These are phyloP conservation scores for Apotomis betuletana DNA, from an alignment of 2,888 invertebrate genomes.

Conservation along the genomic window DNA sequence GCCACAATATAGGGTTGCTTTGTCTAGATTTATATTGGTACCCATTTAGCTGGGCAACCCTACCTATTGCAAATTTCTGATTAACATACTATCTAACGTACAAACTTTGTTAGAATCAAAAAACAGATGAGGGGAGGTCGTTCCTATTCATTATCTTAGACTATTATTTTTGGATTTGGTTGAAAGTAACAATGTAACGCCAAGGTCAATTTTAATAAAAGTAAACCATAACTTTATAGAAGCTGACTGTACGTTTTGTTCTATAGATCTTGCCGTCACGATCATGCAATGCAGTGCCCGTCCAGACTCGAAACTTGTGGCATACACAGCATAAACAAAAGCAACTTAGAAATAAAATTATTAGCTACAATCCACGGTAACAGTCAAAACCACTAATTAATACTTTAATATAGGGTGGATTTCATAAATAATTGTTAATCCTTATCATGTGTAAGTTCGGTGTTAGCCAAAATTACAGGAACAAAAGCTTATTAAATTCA, in stretches of 20 bases:
- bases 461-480: background rate
- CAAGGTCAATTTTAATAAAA: background rate
- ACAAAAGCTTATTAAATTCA: background rate
- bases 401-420: background rate
- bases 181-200: slow-evolving; percentile 26
- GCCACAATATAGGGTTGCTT: too few relatives aligned
- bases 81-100: too few relatives aligned
- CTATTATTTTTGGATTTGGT: background rate
- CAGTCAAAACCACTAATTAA: background rate
- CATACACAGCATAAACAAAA: background rate
- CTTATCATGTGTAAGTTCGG: background rate
- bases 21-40: too few relatives aligned
- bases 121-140: too few relatives aligned
- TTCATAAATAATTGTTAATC: too few relatives aligned
- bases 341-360: background rate
- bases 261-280: background rate
- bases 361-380: background rate
- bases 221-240: background rate
- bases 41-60: too few relatives aligned
- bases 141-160: too few relatives aligned
- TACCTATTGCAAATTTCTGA: too few relatives aligned
- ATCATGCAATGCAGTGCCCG: background rate
- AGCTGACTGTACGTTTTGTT: background rate
- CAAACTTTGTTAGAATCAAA: too few relatives aligned
- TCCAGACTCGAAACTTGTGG: background rate